These are phyloP conservation scores for Sebastes hubbsi DNA, from an alignment of 2,797 vertebrate genomes.

Conservation along the genomic window DNA sequence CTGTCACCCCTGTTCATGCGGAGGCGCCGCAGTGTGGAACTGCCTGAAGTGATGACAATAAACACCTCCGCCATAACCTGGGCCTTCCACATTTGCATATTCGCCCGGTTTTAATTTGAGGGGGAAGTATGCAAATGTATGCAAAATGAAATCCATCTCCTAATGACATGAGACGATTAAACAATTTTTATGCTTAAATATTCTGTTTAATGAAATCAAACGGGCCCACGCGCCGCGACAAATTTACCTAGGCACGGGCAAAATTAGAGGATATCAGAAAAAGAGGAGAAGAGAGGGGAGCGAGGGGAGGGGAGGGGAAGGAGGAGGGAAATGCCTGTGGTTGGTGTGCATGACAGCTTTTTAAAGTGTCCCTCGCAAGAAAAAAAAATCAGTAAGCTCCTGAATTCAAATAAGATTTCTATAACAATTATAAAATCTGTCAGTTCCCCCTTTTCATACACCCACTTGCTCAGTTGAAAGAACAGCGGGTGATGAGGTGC, in stretches of 20 bases:
- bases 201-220: slow-evolving; percentile 99
- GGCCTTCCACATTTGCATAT: slow-evolving; percentile 90
- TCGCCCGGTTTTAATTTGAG: slow-evolving; percentile 88
- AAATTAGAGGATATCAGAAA: slow-evolving; percentile 90
- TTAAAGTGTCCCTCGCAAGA: slow-evolving; percentile 72
- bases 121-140: slow-evolving; percentile 97
- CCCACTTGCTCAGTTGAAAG: slow-evolving; percentile 69
- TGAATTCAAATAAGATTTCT: slow-evolving; percentile 78
- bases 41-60: slow-evolving; percentile 94
- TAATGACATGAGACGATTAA: slow-evolving; percentile 99
- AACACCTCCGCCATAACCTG: slow-evolving; percentile 96
- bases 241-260: slow-evolving; percentile 90
- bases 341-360: slow-evolving; percentile 77
- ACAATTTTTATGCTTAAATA: slow-evolving; percentile 99
- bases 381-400: slow-evolving; percentile 57
- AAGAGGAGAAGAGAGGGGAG: slow-evolving; percentile 51
- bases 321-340: slow-evolving; percentile 62
- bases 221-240: slow-evolving; percentile 90
- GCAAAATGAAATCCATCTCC: slow-evolving; percentile 98
- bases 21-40: slow-evolving; percentile 88
- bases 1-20: slow-evolving; percentile 77
- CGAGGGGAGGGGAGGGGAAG: neutral
- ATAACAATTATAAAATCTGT: slow-evolving; percentile 78
- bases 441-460: slow-evolving; percentile 65
- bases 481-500: slow-evolving; percentile 62